A percentile compares a stretch with the other conserved stretches of the same genome.
phyloP scores from a whole-genome alignment of 2,888 invertebrate species.

The Drosophila birchii region DNA sequence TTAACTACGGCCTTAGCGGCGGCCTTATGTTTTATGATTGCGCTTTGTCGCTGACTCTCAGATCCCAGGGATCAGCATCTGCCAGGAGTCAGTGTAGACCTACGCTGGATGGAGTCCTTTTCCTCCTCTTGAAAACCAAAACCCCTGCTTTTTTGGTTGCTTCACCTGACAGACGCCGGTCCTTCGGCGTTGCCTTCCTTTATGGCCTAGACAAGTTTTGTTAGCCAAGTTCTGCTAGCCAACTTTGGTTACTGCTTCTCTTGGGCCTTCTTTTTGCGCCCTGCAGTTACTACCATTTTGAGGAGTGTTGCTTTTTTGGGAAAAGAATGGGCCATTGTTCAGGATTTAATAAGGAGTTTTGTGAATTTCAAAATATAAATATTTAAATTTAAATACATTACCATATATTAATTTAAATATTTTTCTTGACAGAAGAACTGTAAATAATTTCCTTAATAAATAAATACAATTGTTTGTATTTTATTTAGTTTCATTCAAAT shows the following conservation, averaged over 20 bases:
- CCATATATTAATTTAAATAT: not conserved
- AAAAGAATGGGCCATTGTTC: no score
- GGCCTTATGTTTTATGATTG: slow-evolving; percentile 60
- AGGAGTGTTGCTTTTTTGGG: not conserved
- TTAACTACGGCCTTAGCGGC: slow-evolving; percentile 56
- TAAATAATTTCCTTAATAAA: not conserved
- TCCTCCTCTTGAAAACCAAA: not conserved
- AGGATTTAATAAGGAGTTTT: not conserved
- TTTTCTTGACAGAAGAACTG: not conserved
- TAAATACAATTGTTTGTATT: no score
- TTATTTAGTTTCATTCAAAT: not conserved
- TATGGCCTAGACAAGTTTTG: slow-evolving; percentile 14
- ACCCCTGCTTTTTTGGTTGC: not conserved
- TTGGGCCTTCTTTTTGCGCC: not conserved
- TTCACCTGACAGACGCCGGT: slow-evolving; percentile 13
- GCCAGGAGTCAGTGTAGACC: slow-evolving; percentile 8
- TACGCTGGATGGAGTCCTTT: not conserved
- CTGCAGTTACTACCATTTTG: not conserved
- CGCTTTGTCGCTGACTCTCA: slow-evolving; percentile 7
- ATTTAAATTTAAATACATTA: not conserved
- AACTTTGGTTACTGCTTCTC: slow-evolving; percentile 1
- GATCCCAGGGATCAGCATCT: slow-evolving; percentile 27
- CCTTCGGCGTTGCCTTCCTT: slow-evolving; percentile 8
- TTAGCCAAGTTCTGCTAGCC: slow-evolving; percentile 23
- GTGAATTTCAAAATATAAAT: not conserved